Evolutionary conservation across 1,140 invertebrate species (phyloP).

Genomic region (Tetragnatha versicolor): DNA sequence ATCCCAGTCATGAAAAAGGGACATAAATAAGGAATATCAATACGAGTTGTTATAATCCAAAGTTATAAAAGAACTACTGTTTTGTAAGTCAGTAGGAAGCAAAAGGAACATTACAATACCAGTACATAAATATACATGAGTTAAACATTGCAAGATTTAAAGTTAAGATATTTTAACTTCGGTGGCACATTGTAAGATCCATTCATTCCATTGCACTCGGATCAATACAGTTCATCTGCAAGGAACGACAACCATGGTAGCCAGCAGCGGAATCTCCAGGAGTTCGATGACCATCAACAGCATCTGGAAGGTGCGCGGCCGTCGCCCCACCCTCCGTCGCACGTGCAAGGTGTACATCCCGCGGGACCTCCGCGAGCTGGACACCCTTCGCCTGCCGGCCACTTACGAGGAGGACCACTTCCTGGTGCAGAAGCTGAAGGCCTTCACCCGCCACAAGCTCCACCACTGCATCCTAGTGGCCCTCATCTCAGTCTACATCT

Average conservation of each 20-base stretch:
- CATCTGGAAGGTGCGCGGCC: constrained; percentile 46
- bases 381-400: constrained; percentile 36
- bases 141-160: neutral
- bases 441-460: constrained; percentile 29
- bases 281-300: constrained; percentile 46
- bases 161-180: no score
- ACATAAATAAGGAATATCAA: no score
- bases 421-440: constrained; percentile 42
- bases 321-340: constrained; percentile 39
- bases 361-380: constrained; percentile 34
- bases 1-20: no score
- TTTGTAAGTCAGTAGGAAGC: neutral
- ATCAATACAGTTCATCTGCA: no score
- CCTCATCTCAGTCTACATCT: constrained; percentile 29
- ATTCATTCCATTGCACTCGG: no score
- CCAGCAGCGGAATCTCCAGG: constrained; percentile 17
- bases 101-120: neutral
- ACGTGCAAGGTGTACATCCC: constrained; percentile 52
- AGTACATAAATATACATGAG: neutral
- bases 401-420: constrained; percentile 50
- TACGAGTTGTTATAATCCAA: no score
- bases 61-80: no score
- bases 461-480: constrained; percentile 37
- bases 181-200: no score
- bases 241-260: neutral